Percentiles rank a stretch among this genome's conserved stretches.
Evolutionary conservation across 2,888 invertebrate species (phyloP).

Genomic region (Cephus pulcher): DNA sequence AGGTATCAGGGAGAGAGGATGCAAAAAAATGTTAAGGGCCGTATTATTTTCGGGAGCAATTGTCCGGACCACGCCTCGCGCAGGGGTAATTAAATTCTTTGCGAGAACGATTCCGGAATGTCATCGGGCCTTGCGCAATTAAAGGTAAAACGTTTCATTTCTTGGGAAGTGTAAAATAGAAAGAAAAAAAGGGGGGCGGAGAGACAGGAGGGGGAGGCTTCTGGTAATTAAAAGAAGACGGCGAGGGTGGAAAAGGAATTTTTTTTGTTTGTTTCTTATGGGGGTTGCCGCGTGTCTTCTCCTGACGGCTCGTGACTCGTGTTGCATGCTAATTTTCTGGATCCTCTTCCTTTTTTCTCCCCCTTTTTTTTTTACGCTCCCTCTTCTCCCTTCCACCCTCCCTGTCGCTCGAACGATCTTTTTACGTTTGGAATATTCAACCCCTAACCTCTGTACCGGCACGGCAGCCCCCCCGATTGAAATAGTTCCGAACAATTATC

Average conservation of each 20-base stretch:
- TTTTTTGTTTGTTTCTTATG: slow-evolving; percentile 15
- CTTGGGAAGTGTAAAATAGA: slow-evolving; percentile 30
- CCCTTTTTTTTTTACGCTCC: background rate
- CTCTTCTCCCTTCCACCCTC: background rate
- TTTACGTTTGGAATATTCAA: background rate
- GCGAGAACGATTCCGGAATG: slow-evolving; percentile 64
- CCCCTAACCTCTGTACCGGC: background rate
- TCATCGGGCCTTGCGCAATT: slow-evolving; percentile 57
- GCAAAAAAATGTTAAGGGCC: background rate
- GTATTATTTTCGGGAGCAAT: slow-evolving; percentile 21
- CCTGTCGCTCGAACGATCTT: background rate
- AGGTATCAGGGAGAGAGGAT: background rate
- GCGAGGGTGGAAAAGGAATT: slow-evolving; percentile 28
- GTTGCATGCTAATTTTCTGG: slow-evolving; percentile 51
- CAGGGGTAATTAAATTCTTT: slow-evolving; percentile 64
- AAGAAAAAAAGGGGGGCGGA: slow-evolving; percentile 37
- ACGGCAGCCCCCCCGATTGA: slow-evolving; percentile 44
- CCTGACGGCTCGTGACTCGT: slow-evolving; percentile 32
- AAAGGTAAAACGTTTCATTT: slow-evolving; percentile 64
- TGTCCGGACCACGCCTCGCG: slow-evolving; percentile 32
- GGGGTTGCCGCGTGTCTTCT: slow-evolving; percentile 32
- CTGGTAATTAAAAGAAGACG: slow-evolving; percentile 64
- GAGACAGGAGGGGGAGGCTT: slow-evolving; percentile 25
- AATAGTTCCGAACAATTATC: slow-evolving; percentile 62
- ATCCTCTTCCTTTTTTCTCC: background rate